A percentile compares a stretch with the other conserved stretches of the same genome.
phyloP scores from a whole-genome alignment of 2,888 invertebrate species.

The Cheilosia variabilis region DNA sequence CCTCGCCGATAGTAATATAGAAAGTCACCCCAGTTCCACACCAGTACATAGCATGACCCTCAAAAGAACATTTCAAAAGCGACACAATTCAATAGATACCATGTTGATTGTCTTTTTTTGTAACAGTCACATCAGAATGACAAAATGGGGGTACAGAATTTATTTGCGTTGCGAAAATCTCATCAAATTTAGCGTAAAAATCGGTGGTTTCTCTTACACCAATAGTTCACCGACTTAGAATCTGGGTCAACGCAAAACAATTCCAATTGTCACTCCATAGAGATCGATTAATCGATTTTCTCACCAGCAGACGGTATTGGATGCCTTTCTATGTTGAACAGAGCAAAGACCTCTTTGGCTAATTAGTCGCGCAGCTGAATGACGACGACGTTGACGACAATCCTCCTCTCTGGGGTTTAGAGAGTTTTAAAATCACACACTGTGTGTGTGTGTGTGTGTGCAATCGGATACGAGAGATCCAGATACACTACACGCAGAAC shows the following conservation, averaged over 20 bases:
- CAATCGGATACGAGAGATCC: conserved; percentile 66
- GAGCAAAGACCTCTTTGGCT: conserved; percentile 73
- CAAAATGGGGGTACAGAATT: conserved; percentile 20
- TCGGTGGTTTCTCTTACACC: conserved; percentile 30
- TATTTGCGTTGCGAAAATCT: conserved; percentile 37
- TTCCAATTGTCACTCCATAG: conserved; percentile 64
- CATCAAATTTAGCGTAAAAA: conserved; percentile 49
- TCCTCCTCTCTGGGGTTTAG: conserved; percentile 66
- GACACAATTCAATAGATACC: conserved; percentile 49
- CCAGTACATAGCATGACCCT: conserved; percentile 27
- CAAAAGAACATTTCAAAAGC: conserved; percentile 40
- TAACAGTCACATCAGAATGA: background rate
- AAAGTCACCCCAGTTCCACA: conserved; percentile 51
- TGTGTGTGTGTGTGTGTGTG: conserved; percentile 5
- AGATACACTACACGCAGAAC: conserved; percentile 27
- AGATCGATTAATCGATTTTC: conserved; percentile 74
- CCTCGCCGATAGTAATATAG: background rate
- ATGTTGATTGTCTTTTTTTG: conserved; percentile 10
- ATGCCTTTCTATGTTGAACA: conserved; percentile 35
- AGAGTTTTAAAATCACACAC: conserved; percentile 61
- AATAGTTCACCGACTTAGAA: conserved; percentile 41
- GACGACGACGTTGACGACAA: conserved; percentile 51
- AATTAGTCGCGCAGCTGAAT: conserved; percentile 69
- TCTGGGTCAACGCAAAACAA: conserved; percentile 65
- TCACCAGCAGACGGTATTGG: conserved; percentile 34